These are phyloP conservation scores for Linepithema humile DNA, from an alignment of 1,140 invertebrate species.

Conservation along the genomic window DNA sequence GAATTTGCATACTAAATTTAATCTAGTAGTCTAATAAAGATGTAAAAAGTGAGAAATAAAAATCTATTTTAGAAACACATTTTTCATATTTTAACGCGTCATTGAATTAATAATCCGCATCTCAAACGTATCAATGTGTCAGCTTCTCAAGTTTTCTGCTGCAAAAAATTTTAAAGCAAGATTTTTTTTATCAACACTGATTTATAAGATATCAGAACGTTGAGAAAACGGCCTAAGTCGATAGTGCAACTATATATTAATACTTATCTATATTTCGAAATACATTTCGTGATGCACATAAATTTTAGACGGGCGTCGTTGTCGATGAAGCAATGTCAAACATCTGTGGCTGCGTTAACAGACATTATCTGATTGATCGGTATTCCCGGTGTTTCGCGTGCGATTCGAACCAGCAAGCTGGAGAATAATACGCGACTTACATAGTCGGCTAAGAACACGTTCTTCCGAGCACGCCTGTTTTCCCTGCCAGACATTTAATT, in stretches of 20 bases:
- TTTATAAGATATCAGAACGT: background rate
- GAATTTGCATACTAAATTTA: background rate
- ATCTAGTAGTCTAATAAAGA: background rate
- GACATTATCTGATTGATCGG: constrained; percentile 9
- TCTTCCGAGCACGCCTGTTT: constrained; percentile 29
- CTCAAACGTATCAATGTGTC: too few species aligned
- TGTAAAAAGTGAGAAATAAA: background rate
- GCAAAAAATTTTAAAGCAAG: too few species aligned
- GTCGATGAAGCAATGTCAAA: constrained; percentile 12
- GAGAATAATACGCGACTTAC: constrained; percentile 11
- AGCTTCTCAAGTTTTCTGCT: too few species aligned
- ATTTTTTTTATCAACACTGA: background rate
- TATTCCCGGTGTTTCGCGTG: background rate
- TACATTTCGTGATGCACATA: constrained; percentile 21
- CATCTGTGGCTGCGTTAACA: background rate
- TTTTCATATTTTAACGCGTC: too few species aligned
- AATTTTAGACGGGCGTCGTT: constrained; percentile 23
- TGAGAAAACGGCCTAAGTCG: background rate
- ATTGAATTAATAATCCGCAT: too few species aligned
- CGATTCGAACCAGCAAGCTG: background rate
- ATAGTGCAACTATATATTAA: background rate
- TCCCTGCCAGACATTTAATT: constrained; percentile 52
- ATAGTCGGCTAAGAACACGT: background rate
- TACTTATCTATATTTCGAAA: background rate
- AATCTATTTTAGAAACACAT: too few species aligned